Base-by-base conservation (phyloP, 2,888 invertebrate species). In the Myopa tessellatipennis region DNA sequence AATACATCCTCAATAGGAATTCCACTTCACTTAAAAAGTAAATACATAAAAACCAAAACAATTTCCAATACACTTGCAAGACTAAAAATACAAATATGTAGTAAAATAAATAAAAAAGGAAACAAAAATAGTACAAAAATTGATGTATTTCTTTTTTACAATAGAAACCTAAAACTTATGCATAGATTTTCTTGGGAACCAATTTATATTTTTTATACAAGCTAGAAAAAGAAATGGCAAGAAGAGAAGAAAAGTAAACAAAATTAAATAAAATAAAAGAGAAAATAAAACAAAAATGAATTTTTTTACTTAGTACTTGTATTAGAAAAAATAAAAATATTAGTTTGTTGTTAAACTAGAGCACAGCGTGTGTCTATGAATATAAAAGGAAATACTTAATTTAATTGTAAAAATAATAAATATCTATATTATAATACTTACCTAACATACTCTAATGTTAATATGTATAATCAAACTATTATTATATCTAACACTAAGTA, bases 171-270 rank as follows among this genome's bases (percentile, higher is more conserved):
- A 14, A 55, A 52, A 16, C 14, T 16, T 55, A 55, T 3, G 16
- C 34, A 50, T 55, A 34, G 8, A 36, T 8, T 55, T 55, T 34
- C 26, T 63, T 26, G 18, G 34, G 52, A 74, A 55, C 38, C 18
- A 55, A 58, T 74, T 55, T 45, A 74, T 58, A 74, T 74, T 67
- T 68, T 73, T 74, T 63, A 63, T 73, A 73, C 73, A 26, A 45
- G 63, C 45, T n/a, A 72, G 36, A 5, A 63, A 63, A 18, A 8
- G 18, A 69, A 69, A 26, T 40, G 16, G 50, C 7, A 40, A n/a
- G 40, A 69, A 45, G 45, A 45, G 10, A 45, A 8, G 1, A 45
- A 45, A 45, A 45, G 10, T 45, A 45, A 45, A 45, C 45, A 45
- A 45, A 45, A 45, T 8, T 45, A 45, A 45, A 45, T 8, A 45